phyloP scores from a whole-genome alignment of 2,888 invertebrate species.

The Morpho helenor region DNA sequence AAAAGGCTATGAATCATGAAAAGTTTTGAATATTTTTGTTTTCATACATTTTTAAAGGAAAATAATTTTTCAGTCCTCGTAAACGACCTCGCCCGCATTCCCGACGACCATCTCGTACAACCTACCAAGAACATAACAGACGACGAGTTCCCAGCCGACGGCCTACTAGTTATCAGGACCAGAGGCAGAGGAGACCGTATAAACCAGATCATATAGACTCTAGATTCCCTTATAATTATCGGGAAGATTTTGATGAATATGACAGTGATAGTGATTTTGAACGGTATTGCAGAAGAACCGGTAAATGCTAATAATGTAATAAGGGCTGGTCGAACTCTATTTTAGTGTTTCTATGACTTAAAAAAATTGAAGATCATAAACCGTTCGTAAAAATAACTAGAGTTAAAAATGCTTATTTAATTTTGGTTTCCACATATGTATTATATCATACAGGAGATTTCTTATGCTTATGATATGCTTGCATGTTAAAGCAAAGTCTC shows the following conservation, averaged over 20 bases:
- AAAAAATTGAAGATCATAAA: too few species aligned
- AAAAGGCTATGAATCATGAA: too few species aligned
- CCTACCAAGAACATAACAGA: slow-evolving; percentile 55
- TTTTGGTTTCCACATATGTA: too few species aligned
- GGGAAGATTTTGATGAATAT: slow-evolving; percentile 47
- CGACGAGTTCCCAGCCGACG: slow-evolving; percentile 50
- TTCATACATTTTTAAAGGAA: not conserved
- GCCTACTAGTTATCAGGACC: slow-evolving; percentile 30
- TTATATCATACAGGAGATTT: too few species aligned
- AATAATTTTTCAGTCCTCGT: slow-evolving; percentile 43
- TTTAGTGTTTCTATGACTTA: not conserved
- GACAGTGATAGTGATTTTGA: slow-evolving; percentile 42
- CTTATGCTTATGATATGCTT: too few species aligned
- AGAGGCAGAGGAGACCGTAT: slow-evolving; percentile 31
- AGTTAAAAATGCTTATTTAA: too few species aligned
- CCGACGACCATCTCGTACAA: slow-evolving; percentile 50
- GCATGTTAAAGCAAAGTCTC: too few species aligned
- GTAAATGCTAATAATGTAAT: slow-evolving; percentile 43
- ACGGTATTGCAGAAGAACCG: slow-evolving; percentile 50
- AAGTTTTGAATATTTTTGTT: not conserved
- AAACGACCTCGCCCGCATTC: slow-evolving; percentile 34
- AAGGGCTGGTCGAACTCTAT: not conserved
- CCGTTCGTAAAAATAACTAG: too few species aligned
- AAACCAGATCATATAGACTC: slow-evolving; percentile 28
- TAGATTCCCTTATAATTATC: slow-evolving; percentile 36